Conservation (phyloP, 2,797 vertebrate genomes). For the Falco berigora region DNA sequence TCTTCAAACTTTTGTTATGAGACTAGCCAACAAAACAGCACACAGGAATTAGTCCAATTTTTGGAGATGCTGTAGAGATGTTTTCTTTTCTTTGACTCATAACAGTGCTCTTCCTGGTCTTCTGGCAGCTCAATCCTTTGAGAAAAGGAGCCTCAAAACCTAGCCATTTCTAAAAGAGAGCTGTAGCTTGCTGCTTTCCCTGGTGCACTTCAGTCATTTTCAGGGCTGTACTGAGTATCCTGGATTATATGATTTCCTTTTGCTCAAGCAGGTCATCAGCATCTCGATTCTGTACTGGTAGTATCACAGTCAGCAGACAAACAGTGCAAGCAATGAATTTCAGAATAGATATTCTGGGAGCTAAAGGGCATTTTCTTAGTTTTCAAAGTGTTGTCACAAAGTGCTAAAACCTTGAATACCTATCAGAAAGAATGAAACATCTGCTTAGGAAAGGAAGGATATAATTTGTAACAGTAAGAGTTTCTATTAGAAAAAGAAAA, state of each 20-base stretch:
- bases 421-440: neutral
- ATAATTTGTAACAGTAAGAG: conserved; percentile 5
- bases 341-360: neutral
- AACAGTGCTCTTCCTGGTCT: neutral
- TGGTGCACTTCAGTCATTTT: neutral
- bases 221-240: neutral
- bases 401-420: neutral
- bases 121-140: neutral
- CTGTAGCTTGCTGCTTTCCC: neutral
- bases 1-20: neutral
- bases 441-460: conserved; percentile 4
- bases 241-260: neutral
- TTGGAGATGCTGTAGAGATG: neutral
- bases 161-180: neutral
- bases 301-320: neutral
- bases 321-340: neutral
- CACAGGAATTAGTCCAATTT: neutral
- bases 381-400: neutral
- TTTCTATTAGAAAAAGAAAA: neutral
- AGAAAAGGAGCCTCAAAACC: neutral
- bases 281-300: neutral
- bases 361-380: neutral
- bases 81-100: neutral
- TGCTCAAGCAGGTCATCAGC: neutral
- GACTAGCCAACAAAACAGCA: neutral